Conservation (phyloP, 2,888 invertebrate genomes). For the Drosophila parthenogenetica region DNA sequence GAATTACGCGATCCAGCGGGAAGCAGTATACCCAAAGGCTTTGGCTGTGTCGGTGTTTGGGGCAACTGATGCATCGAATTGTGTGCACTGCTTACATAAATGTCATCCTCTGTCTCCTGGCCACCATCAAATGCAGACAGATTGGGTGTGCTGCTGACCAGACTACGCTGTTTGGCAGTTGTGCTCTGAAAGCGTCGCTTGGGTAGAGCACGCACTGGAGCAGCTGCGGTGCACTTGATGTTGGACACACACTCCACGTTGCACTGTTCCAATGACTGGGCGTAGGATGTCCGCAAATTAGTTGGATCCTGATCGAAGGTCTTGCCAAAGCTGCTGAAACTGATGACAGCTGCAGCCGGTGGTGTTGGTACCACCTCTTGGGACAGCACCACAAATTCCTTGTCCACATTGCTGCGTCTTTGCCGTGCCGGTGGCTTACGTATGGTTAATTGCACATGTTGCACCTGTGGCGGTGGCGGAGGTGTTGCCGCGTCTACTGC, state of each 20-base stretch:
- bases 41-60: constrained; percentile 82
- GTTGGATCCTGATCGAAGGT: constrained; percentile 85
- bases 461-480: constrained; percentile 54
- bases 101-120: constrained; percentile 85
- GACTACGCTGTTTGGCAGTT: constrained; percentile 74
- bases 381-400: constrained; percentile 13
- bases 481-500: background rate
- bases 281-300: constrained; percentile 83
- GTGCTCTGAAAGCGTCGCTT: constrained; percentile 81
- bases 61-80: constrained; percentile 87
- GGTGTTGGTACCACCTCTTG: background rate
- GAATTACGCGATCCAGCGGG: constrained; percentile 82
- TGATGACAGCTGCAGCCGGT: constrained; percentile 45
- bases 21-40: constrained; percentile 84
- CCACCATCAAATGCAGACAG: constrained; percentile 84
- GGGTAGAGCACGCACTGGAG: constrained; percentile 54
- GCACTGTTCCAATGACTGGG: constrained; percentile 84
- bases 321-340: constrained; percentile 66
- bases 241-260: constrained; percentile 74
- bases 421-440: constrained; percentile 75
- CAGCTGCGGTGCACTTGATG: constrained; percentile 39
- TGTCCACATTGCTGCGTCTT: constrained; percentile 41
- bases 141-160: constrained; percentile 88
- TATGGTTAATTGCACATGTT: constrained; percentile 81
- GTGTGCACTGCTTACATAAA: constrained; percentile 87